These are phyloP conservation scores for Threskiornis aethiopicus DNA, from an alignment of 2,797 vertebrate species.

Conservation along the genomic window DNA sequence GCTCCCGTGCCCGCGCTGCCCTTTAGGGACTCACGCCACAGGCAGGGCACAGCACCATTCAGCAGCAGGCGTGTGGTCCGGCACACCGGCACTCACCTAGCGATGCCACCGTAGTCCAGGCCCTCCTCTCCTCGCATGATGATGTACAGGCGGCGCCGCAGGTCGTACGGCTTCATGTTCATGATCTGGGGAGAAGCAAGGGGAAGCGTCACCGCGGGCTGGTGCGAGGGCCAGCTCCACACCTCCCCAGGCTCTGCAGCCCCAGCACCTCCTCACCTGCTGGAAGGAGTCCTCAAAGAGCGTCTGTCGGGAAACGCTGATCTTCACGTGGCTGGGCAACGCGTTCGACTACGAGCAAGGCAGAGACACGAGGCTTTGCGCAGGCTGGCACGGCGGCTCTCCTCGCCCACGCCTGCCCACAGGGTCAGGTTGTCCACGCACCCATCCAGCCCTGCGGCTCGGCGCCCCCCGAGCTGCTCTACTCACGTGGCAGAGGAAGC, in stretches of 20 bases:
- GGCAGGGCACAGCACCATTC: neutral
- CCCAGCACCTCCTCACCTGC: constrained; percentile 79
- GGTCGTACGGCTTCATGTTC: constrained; percentile 97
- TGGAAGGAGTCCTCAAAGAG: constrained; percentile 98
- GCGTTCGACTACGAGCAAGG: constrained; percentile 86
- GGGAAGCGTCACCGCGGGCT: accelerated
- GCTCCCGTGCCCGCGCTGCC: accelerated
- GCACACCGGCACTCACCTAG: constrained; percentile 78
- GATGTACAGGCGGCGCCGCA: constrained; percentile 93
- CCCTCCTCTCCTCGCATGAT: constrained; percentile 98
- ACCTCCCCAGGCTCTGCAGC: accelerated
- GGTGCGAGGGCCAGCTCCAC: accelerated
- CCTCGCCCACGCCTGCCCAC: neutral
- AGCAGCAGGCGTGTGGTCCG: accelerated
- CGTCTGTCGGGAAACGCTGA: constrained; percentile 94
- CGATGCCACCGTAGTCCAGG: constrained; percentile 93
- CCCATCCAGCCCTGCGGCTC: neutral
- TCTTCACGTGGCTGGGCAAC: constrained; percentile 95
- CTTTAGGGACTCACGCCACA: neutral
- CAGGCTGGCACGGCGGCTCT: neutral
- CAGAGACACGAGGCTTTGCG: neutral
- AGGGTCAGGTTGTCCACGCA: neutral
- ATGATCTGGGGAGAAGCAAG: constrained; percentile 84
- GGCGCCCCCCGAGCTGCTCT: neutral
- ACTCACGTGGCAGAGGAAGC: constrained; percentile 97